Base-by-base conservation (phyloP, 2,797 vertebrate genomes). In the Sebastes baramenuke region DNA sequence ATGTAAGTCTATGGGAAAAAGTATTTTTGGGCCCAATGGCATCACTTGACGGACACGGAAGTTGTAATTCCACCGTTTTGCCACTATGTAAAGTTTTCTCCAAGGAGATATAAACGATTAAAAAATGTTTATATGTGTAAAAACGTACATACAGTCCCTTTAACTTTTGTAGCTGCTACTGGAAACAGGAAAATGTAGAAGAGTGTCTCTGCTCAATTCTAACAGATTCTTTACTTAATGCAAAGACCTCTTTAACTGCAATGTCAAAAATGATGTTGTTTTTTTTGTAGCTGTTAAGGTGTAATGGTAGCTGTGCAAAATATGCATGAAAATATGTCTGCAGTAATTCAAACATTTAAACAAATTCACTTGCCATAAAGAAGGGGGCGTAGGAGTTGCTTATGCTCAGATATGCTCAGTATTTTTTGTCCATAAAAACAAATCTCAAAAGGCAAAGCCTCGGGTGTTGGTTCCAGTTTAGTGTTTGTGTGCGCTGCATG, bases 401-500 rank as follows among this genome's bases (percentile, higher is more conserved):
- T 9, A 24, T 77, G 65, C 52, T 54, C 34, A 55, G 12, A 58
- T 30, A 22, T 49, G 42, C 42, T 20, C n/a, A 3, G 1, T 32
- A 52, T 78, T 29, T 60, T 73, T 58, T 32, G 20, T 20, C 34
- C 20, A 24, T 70, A 25, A 74, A 54, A 46, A 60, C 46, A 59
- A 42, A 52, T 13, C 34, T 46, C 14, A 13, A 29, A 71, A 54
- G 52, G 14, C 30, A 62, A 42, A 82, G 55, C 24, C 30, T 64
- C 59, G 38, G 25, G 58, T 78, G 52, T 61, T 65, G 67, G 60
- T 67, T 65, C 46, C 56, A 67, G 25, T 85, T 82, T 61, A 67
- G 60, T 77, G 59, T 84, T 72, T 84, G 62, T 80, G 82, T 65
- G 3, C 5, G 20, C 30, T 56, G 65, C 24, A 10, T 75, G 56